A percentile compares a stretch with the other conserved stretches of the same genome.
phyloP scores from a whole-genome alignment of 2,888 invertebrate genomes.

The Aspidapion aeneum region DNA sequence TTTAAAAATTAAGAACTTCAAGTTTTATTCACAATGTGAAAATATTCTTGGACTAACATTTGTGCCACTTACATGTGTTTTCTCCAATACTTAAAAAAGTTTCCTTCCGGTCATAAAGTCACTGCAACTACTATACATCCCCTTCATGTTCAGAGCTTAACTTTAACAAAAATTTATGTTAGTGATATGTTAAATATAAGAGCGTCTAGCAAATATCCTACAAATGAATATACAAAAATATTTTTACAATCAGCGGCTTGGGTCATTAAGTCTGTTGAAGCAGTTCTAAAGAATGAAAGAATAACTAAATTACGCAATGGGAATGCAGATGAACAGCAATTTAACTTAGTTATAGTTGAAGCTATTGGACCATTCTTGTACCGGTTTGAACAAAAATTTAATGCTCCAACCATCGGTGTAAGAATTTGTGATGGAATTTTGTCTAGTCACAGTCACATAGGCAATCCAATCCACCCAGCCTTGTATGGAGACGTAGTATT shows the following conservation, averaged over 20 bases:
- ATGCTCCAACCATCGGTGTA: constrained; percentile 17
- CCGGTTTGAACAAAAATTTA: constrained; percentile 1
- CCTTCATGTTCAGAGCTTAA: constrained; percentile 40
- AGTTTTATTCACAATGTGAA: neutral
- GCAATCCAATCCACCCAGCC: constrained; percentile 31
- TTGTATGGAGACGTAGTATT: constrained; percentile 33
- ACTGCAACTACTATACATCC: constrained; percentile 32
- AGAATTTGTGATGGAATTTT: constrained; percentile 26
- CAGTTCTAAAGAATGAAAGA: neutral
- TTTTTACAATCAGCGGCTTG: neutral
- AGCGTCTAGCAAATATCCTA: neutral
- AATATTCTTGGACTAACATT: neutral
- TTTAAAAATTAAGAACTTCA: neutral
- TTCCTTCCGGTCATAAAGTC: neutral
- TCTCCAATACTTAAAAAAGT: neutral
- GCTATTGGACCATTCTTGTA: constrained; percentile 2
- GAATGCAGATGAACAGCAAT: constrained; percentile 1
- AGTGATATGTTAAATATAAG: constrained; percentile 35
- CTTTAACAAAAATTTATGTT: constrained; percentile 45
- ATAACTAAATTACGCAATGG: neutral
- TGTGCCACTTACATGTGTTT: neutral
- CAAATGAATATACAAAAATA: neutral
- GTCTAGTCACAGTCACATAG: constrained; percentile 24
- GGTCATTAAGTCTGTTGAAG: neutral
- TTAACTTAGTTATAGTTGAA: constrained; percentile 22